A percentile compares a stretch with the other conserved stretches of the same genome.
phyloP scores from a whole-genome alignment of 2,113 vertebrate species.

The Urocitellus parryii region DNA sequence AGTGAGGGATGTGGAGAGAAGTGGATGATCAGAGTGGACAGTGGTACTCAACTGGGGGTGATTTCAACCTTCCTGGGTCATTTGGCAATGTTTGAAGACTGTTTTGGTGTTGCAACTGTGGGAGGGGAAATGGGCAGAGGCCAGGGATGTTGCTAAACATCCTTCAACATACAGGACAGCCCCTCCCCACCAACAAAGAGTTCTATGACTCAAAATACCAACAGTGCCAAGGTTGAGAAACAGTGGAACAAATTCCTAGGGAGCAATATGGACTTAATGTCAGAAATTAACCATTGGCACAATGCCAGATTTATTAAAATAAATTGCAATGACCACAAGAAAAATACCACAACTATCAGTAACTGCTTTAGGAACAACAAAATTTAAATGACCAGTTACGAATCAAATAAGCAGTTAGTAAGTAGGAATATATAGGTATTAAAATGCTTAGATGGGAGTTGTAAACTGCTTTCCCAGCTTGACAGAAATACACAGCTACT shows the following conservation, averaged over 20 bases:
- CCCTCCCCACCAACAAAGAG: neutral
- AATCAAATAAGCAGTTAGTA: conserved; percentile 61
- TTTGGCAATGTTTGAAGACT: neutral
- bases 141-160: neutral
- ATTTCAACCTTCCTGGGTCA: neutral
- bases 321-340: neutral
- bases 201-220: neutral
- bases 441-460: conserved; percentile 54
- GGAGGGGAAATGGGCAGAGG: neutral
- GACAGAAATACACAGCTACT: conserved; percentile 74
- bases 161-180: neutral
- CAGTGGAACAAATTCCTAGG: neutral
- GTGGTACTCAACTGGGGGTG: neutral
- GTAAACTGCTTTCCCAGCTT: conserved; percentile 46
- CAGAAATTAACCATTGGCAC: neutral
- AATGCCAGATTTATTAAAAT: conserved; percentile 39
- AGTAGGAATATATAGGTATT: neutral
- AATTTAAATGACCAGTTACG: conserved; percentile 54
- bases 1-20: neutral
- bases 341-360: neutral
- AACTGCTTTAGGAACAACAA: conserved; percentile 43
- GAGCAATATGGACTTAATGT: neutral
- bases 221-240: neutral
- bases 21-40: neutral
- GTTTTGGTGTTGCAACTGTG: neutral